These are phyloP conservation scores for Tryphoninae sp. DNA, from an alignment of 2,888 invertebrate genomes.

Conservation along the genomic window DNA sequence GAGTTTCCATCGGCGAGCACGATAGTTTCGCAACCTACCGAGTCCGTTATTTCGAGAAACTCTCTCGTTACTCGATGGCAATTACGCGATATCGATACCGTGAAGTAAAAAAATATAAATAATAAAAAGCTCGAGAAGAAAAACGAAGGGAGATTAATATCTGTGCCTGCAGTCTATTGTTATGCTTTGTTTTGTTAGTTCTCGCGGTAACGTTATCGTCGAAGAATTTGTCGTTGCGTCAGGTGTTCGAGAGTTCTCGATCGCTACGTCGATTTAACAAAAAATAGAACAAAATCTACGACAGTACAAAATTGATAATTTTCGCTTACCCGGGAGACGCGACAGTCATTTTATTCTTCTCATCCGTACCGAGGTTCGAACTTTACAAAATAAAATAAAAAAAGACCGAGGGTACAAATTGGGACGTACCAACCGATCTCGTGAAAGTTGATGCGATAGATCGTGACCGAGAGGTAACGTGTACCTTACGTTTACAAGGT, in stretches of 20 bases:
- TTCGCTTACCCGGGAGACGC: slow-evolving; percentile 41
- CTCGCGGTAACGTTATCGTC: too few species aligned
- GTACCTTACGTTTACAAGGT: slow-evolving; percentile 6
- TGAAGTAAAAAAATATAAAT: background rate
- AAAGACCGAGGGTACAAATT: background rate
- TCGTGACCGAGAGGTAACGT: slow-evolving; percentile 7
- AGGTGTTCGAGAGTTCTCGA: too few species aligned
- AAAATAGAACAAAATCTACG: background rate
- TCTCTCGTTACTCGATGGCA: background rate
- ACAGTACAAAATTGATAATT: background rate
- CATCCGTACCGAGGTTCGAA: slow-evolving; percentile 2
- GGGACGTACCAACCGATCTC: background rate
- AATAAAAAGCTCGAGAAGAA: background rate
- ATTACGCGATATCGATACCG: background rate
- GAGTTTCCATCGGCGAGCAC: background rate
- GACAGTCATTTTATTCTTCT: slow-evolving; percentile 29
- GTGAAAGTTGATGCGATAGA: background rate
- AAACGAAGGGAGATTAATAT: too few species aligned
- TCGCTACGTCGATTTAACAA: background rate
- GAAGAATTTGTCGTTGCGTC: too few species aligned
- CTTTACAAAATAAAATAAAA: background rate
- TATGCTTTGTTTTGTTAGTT: too few species aligned
- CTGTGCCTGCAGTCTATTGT: too few species aligned
- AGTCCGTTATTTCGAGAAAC: background rate
- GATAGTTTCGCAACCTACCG: background rate